Base-by-base conservation (phyloP, 1,140 invertebrate species). In the Neodiprion pinetum region DNA sequence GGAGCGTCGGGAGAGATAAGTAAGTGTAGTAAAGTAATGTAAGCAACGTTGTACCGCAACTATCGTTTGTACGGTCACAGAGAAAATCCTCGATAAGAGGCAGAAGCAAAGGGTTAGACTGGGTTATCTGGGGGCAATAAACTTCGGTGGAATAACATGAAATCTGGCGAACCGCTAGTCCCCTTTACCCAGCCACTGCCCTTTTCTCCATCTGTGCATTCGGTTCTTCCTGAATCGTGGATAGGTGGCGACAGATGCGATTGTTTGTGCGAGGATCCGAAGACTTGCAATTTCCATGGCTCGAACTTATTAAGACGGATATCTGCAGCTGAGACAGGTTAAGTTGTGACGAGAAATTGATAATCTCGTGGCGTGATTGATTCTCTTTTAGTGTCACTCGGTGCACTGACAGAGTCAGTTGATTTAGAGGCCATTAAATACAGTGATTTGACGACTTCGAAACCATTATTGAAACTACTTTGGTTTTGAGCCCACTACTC, bases 111-210 rank as follows among this genome's bases (percentile, higher is more conserved):
- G 8, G 78, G 82, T 85, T 86, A 86, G 72, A 68, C 50, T 74
- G 61, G 82, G 82, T 85, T 86, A 86, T 86, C 84, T 84, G 77
- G 66, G 73, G 77, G 81, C 81, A 85, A 82, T 87, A 87, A 87
- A 86, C 84, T 84, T 77, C 75, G 78, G 78, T 75, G 77, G 79
- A 84, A 84, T 81, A 84, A 84, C 81, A 84, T 81, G 70, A 74
- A 70, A 72, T 73, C 65, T 70, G 71, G 67, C 67, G 66, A 61
- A 47, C 75, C 78, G 75, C 80, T 81, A 79, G 81, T 81, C 80
- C 79, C 76, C 76, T 72, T 73, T 76, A 69, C 73, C 71, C 72
- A 80, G 79, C 79, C 76, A 77, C 72, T 70, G 65, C 69, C 68
- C 53, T 70, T 61, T 61, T 61, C 53, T 61, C 53, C n/a, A 61